phyloP scores from a whole-genome alignment of 2,113 vertebrate species.

The Trichechus manatus region DNA sequence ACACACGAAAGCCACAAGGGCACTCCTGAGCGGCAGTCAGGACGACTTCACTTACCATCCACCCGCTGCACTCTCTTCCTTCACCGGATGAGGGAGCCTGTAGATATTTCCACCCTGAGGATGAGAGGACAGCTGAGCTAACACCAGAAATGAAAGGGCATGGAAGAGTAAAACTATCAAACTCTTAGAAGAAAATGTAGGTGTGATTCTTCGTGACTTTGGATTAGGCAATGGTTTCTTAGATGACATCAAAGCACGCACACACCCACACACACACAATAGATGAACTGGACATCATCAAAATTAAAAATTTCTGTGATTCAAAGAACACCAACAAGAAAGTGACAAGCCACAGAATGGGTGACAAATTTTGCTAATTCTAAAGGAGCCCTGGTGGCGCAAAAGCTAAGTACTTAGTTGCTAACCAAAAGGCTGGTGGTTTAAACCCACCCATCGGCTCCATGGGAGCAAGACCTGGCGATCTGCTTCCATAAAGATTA shows the following conservation, averaged over 20 bases:
- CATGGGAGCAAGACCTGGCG: too few relatives aligned
- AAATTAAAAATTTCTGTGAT: neutral
- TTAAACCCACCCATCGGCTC: neutral
- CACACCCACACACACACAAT: neutral
- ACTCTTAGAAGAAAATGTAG: neutral
- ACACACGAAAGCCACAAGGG: neutral
- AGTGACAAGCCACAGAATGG: neutral
- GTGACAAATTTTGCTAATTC: neutral
- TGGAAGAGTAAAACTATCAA: neutral
- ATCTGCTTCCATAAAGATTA: too few relatives aligned
- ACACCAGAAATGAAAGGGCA: neutral
- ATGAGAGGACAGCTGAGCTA: constrained; percentile 26
- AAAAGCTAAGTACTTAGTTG: neutral
- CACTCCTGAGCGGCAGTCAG: accelerated
- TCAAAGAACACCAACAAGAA: neutral
- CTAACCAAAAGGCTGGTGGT: neutral
- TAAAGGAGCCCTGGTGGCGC: neutral
- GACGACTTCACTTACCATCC: constrained; percentile 73
- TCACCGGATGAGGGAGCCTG: constrained; percentile 67
- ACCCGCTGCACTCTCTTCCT: constrained; percentile 62
- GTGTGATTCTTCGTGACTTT: neutral
- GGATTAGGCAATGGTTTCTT: neutral
- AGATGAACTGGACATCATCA: neutral
- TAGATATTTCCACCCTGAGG: constrained; percentile 85
- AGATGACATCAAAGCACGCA: neutral